Base-by-base conservation (phyloP, 1,140 invertebrate genomes). In the Chironomus striatipennis region DNA sequence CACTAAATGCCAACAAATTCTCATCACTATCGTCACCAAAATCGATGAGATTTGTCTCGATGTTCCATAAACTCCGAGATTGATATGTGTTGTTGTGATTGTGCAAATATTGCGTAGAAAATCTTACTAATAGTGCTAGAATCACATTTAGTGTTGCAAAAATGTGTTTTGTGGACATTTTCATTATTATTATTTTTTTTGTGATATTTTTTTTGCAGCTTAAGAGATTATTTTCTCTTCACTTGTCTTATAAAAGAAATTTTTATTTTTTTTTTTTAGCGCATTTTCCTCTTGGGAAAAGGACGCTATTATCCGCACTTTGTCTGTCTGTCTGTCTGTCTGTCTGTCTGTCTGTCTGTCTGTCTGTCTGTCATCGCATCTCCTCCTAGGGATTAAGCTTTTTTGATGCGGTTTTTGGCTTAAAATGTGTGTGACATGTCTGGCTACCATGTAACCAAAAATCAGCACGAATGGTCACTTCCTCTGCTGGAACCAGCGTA, bases 1-100 rank as follows among this genome's bases (percentile, higher is more conserved):
- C 65, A 70, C 65, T 70, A 18, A 70, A 70, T 70, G 65, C 65
- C 65, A 70, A 9, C 65, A 70, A 70, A 18, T 70, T 18, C 10
- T 70, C 65, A 21, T 70, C 20, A 9, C 20, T 21, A 18, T 70
- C 65, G 18, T 70, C 65, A 70, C 65, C 20, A 18, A 70, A 21
- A 7, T 70, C 65, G n/a, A 57, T 57, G 47, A 57, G 47, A 70
- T 70, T 70, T 20, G 65, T 70, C 9, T 18, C 65, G 18, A 70
- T 70, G 6, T 9, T 21, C 17, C 20, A 70, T 70, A 18, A 17
- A 70, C 65, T 70, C 17, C 18, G 9, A 18, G 20, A 18, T 21
- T 70, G 65, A 70, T 70, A 70, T 70, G 65, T 70, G 20, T 70
- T 17, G 10, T 17, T 70, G 17, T 18, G 17, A 20, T 70, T 70